These are phyloP conservation scores for Plecotus auritus DNA, from an alignment of 2,113 vertebrate species.

Conservation along the genomic window DNA sequence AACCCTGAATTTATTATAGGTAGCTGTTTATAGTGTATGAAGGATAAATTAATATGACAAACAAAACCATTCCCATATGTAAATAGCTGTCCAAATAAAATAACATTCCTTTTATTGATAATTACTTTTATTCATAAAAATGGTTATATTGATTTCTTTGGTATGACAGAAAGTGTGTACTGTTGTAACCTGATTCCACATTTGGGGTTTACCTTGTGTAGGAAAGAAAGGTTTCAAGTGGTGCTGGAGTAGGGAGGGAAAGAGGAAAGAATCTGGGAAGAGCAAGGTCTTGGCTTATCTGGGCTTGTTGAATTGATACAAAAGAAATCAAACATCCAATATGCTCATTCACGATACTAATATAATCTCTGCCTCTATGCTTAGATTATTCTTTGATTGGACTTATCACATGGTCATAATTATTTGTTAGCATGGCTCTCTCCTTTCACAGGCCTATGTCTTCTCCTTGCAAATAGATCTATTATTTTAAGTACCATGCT, in stretches of 20 bases:
- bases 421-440: too few species aligned
- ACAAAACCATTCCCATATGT: background rate
- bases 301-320: background rate
- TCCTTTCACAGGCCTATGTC: too few species aligned
- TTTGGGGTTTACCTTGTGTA: background rate
- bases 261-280: rapidly evolving
- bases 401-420: too few species aligned
- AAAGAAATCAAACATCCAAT: background rate
- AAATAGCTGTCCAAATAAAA: background rate
- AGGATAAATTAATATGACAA: background rate
- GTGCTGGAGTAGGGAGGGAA: too few species aligned
- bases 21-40: background rate
- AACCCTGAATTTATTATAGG: background rate
- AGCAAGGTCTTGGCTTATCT: background rate
- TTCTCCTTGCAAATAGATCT: too few species aligned
- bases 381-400: background rate
- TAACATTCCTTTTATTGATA: background rate
- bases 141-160: background rate
- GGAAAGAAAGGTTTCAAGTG: background rate
- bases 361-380: too few species aligned
- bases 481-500: background rate
- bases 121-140: constrained; percentile 36
- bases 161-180: background rate
- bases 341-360: background rate
- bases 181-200: background rate